Evolutionary conservation across 2,888 invertebrate species (phyloP).

Genomic region (Shargacucullia verbasci): DNA sequence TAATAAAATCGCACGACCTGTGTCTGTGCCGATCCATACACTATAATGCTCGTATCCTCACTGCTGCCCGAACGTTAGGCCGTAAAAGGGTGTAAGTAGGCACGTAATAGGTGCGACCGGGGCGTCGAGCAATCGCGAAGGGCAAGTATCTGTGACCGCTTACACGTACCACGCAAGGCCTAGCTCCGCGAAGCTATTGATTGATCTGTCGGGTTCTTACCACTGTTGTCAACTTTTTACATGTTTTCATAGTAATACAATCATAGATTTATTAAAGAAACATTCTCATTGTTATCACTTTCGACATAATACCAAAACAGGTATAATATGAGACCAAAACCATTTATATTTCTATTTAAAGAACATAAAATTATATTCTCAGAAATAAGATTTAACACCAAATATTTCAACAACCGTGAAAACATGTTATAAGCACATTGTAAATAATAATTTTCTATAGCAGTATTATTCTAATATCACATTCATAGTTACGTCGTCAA

Average conservation of each 20-base stretch:
- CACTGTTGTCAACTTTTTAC: constrained; percentile 75
- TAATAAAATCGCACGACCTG: constrained; percentile 62
- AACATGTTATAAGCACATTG: constrained; percentile 79
- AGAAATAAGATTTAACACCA: constrained; percentile 2
- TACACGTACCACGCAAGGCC: constrained; percentile 88
- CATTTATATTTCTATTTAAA: constrained; percentile 11
- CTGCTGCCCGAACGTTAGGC: constrained; percentile 29
- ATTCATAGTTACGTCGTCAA: constrained; percentile 49
- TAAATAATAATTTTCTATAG: constrained; percentile 76
- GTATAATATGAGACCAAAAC: constrained; percentile 23
- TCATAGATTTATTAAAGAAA: constrained; percentile 32
- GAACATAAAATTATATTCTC: neutral
- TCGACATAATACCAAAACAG: constrained; percentile 23
- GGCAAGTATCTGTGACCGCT: constrained; percentile 87
- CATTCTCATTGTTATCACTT: constrained; percentile 22
- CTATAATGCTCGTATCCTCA: constrained; percentile 51
- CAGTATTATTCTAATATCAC: constrained; percentile 67
- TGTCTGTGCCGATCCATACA: constrained; percentile 60
- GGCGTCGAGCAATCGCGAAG: constrained; percentile 81
- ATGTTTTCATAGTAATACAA: constrained; percentile 81
- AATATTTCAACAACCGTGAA: constrained; percentile 64
- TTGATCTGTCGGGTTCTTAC: constrained; percentile 82
- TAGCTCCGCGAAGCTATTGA: constrained; percentile 86
- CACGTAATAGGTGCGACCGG: constrained; percentile 47
- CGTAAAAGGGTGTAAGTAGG: constrained; percentile 37